These are phyloP conservation scores for Styela clava DNA, from an alignment of 23 tunicate species.

Conservation along the genomic window DNA sequence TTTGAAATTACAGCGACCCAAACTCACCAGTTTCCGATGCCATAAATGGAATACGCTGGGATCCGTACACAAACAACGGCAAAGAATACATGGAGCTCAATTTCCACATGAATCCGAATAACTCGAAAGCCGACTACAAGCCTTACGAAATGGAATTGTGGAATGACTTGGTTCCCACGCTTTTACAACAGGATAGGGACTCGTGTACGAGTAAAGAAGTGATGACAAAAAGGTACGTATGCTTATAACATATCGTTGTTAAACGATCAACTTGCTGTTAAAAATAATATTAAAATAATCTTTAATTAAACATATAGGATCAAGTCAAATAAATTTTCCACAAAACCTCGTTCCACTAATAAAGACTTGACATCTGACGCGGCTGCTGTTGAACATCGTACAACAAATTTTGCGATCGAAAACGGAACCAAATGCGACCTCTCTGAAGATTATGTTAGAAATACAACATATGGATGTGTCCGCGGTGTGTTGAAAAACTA, in stretches of 20 bases:
- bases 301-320: too few relatives aligned
- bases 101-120: slow-evolving; percentile 16
- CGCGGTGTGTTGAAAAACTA: slow-evolving; percentile 1
- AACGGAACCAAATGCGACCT: neutral
- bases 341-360: too few relatives aligned
- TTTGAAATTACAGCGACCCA: slow-evolving; percentile 4
- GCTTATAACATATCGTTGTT: too few relatives aligned
- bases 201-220: neutral
- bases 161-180: slow-evolving; percentile 17
- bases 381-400: too few relatives aligned
- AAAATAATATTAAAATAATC: too few relatives aligned
- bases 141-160: slow-evolving; percentile 21
- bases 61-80: neutral
- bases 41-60: neutral
- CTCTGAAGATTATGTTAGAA: neutral
- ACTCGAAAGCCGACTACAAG: neutral
- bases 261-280: too few relatives aligned
- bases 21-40: slow-evolving; percentile 1
- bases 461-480: slow-evolving; percentile 17
- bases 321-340: too few relatives aligned
- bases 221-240: too few relatives aligned
- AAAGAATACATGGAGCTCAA: slow-evolving; percentile 18
- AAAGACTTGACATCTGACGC: too few relatives aligned
- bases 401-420: neutral
- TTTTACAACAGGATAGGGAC: slow-evolving; percentile 4